These are phyloP conservation scores for Poeciliopsis infans DNA, from an alignment of 2,797 vertebrate species.

Conservation along the genomic window DNA sequence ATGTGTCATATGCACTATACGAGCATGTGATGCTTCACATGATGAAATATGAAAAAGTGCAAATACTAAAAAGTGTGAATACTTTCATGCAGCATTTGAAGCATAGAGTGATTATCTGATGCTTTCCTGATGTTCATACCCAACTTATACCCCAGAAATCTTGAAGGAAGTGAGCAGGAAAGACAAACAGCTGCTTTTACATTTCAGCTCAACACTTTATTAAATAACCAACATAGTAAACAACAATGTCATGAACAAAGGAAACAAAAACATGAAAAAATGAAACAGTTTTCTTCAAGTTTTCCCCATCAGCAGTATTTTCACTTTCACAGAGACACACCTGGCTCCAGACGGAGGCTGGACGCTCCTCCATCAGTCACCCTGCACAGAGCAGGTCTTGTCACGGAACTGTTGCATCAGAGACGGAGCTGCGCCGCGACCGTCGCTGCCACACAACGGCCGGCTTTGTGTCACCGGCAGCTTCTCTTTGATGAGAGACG, in stretches of 20 bases:
- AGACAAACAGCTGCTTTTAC: not conserved
- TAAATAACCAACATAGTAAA: conserved; percentile 77
- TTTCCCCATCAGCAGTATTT: conserved; percentile 54
- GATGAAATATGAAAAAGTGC: not conserved
- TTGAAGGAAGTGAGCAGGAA: not conserved
- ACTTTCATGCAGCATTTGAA: not conserved
- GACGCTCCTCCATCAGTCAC: conserved; percentile 19
- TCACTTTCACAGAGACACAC: conserved; percentile 35
- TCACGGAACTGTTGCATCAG: conserved; percentile 5
- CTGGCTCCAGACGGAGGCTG: conserved; percentile 26
- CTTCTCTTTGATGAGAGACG: conserved; percentile 41
- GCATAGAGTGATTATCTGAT: not conserved
- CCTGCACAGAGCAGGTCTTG: conserved; percentile 8
- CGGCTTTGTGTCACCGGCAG: conserved; percentile 53
- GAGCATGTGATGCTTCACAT: not conserved
- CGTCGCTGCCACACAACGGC: conserved; percentile 43
- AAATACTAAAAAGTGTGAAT: not conserved
- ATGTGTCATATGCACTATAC: not conserved
- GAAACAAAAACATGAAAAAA: conserved; percentile 40
- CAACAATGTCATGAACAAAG: conserved; percentile 63
- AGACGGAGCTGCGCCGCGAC: conserved; percentile 30
- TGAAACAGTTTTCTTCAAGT: conserved; percentile 70
- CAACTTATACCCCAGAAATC: not conserved
- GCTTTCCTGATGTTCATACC: not conserved
- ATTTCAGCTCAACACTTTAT: conserved; percentile 77